Evolutionary conservation across 2,113 vertebrate genomes (phyloP), one percentile per base, ranked within the genome.

Genomic region (Bujurquina vittata): DNA sequence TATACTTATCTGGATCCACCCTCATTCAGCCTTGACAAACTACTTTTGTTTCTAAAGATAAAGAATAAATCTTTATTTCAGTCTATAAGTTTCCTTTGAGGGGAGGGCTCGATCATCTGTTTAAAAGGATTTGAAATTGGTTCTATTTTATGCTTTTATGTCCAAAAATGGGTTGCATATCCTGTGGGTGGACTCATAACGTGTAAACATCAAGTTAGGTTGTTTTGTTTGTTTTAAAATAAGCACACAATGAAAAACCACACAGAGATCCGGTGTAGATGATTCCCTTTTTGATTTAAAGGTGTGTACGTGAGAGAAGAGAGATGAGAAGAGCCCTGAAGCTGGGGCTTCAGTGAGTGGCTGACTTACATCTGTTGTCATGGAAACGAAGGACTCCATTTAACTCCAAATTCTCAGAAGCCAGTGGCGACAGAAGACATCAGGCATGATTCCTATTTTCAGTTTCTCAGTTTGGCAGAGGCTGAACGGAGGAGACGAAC

Each of bases 321-420:
- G 79, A 82, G 62, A 79, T 73, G 69, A 84, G 82, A 81, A 7
- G 77, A 65, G 43, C 69, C 62, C 29, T 9, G 69, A 43, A 76
- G 43, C 17, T 15, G 49, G 77, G 40, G 52, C 77, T 22, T 65
- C 59, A 1, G 2, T 1, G 3, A 79, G 57, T 26, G 57, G n/a
- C 77, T 81, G 87, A 75, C 60, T 89, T 55, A 7, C 33, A 33
- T 65, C 52, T 5, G 75, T 85, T 65, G 79, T 79, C 65, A 23
- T 79, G 58, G 69, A 76, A 72, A 87, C 40, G 23, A 61, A 63
- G 40, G 49, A 79, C 75, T 77, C 46, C 55, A 0, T 72, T 57
- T 22, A 29, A 55, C 22, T 58, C 46, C 80, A n/a, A 55, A 77
- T 37, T 55, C 58, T 65, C 58, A 5, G 1, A 18, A 56, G 22